Evolutionary conservation across 2,797 vertebrate genomes (phyloP), one percentile per base, ranked within the genome.

Genomic region (Antennarius maculatus): DNA sequence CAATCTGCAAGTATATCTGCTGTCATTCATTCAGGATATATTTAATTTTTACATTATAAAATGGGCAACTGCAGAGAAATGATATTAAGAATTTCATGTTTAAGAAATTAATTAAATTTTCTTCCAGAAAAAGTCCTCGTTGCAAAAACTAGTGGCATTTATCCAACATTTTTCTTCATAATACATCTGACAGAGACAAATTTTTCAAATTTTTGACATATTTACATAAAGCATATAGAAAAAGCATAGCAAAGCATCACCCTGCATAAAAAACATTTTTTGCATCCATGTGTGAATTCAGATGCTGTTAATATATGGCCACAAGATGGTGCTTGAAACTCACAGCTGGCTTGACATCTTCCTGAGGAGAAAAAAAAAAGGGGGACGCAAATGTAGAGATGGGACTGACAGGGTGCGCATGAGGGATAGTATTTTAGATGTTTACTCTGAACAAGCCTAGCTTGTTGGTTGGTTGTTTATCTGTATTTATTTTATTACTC

Each of bases 281-380:
- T 5, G 12, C 13, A 15, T 6, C 42, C 42, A 15, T 4, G 6
- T 43, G 42, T 43, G 37, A 39, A 43, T 5, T 45, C 11, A 41
- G 52, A 23, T 68, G 68, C 39, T 70, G 54, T 18, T 3, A 53
- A 12, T 10, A 2, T 0, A 10, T 0, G 23, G 41, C 90, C 92
- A 90, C 91, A 77, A 90, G 92, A 92, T 93, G 91, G 91, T 85
- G 87, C 84, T 55, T 82, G 45, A 68, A 81, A 67, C 82, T 81
- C 74, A 88, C 68, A 4, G 27, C 72, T 86, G 74, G 17, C 37
- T 27, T 57, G 27, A 74, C 48, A 23, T 42, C 39, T 50, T 17
- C 54, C 71, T 49, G 37, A 65, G 39, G 34, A 66, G 67, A 61
- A 71, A 77, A 75, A 56, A 13, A 66, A 75, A 56, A 13, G 64